phyloP scores from a whole-genome alignment of 1,140 invertebrate species.

The Lepidotrigona ventralis region DNA sequence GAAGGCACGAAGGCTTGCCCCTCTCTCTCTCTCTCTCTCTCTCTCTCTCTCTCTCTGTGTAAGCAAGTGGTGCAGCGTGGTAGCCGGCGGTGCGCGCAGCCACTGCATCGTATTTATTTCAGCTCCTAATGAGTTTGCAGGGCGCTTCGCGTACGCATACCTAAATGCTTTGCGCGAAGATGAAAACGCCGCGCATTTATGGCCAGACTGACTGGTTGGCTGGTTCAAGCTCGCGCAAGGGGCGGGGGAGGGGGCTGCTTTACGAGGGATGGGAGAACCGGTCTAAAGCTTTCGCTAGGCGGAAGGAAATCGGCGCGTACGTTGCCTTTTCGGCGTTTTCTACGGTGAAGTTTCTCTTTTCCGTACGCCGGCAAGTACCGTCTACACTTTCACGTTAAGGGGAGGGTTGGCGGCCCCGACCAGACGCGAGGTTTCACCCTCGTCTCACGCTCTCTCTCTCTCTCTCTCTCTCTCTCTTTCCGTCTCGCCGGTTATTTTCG shows the following conservation, averaged over 20 bases:
- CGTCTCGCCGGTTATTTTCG: not conserved
- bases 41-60: slow-evolving; percentile 32
- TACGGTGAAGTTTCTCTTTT: slow-evolving; percentile 42
- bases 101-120: slow-evolving; percentile 68
- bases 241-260: not conserved
- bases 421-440: slow-evolving; percentile 46
- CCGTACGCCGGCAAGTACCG: slow-evolving; percentile 42
- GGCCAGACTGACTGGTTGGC: slow-evolving; percentile 24
- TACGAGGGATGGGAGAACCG: slow-evolving; percentile 45
- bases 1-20: slow-evolving; percentile 1
- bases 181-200: slow-evolving; percentile 50
- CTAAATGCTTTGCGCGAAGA: slow-evolving; percentile 51
- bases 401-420: slow-evolving; percentile 49
- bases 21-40: slow-evolving; percentile 3
- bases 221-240: not conserved
- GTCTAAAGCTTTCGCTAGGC: slow-evolving; percentile 60
- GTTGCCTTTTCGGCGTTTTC: slow-evolving; percentile 62
- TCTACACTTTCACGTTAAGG: slow-evolving; percentile 62
- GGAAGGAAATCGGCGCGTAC: slow-evolving; percentile 59
- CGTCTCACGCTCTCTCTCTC: not conserved
- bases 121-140: slow-evolving; percentile 69
- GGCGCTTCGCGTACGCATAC: slow-evolving; percentile 45
- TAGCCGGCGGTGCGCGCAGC: slow-evolving; percentile 31
- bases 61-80: slow-evolving; percentile 34
- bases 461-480: not conserved